Evolutionary conservation across 2,888 invertebrate genomes (phyloP), one percentile per base, ranked within the genome.

Genomic region (Cheilosia grossa): DNA sequence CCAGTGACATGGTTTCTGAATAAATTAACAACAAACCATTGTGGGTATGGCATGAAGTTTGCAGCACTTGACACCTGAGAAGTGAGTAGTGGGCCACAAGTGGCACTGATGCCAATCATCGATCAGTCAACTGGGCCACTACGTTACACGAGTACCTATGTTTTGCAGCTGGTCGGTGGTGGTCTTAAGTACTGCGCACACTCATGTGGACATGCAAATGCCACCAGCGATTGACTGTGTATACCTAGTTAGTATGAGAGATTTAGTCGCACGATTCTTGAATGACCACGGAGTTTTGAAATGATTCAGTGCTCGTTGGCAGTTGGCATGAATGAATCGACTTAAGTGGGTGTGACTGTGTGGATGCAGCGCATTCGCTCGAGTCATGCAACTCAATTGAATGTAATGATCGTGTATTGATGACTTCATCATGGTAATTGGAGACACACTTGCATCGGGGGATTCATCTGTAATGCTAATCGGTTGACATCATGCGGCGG

Each of bases 21-120:
- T 85, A 85, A 85, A 85, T 85, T 85, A 85, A 72, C 85, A 85
- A 69, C 42, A 44, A 67, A 40, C 67, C 56, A 69, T 49, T 49
- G 42, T 67, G 54, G 64, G 58, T 44, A 54, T 42, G 72, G 49
- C 61, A 61, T 80, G 51, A 61, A 73, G 74, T 67, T 70, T 37
- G 42, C 54, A 78, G 56, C 40, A 82, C 73, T 82, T 82, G 82
- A 79, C 82, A 82, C 82, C 82, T 82, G 33, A 53, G 64, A 40
- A 40, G 66, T 56, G 42, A 53, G 64, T 58, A 30, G 66, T 56
- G 74, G 33, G 73, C 17, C 54, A 49, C 27, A 67, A 37, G 53
- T 63, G 54, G 69, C 63, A 69, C 63, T 49, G 69, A 49, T 70
- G 78, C 63, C 78, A 78, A 49, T 78, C 78, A 69, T 47, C 69